Conservation (phyloP, 2,113 vertebrate genomes). For the Platysteira castanea region DNA sequence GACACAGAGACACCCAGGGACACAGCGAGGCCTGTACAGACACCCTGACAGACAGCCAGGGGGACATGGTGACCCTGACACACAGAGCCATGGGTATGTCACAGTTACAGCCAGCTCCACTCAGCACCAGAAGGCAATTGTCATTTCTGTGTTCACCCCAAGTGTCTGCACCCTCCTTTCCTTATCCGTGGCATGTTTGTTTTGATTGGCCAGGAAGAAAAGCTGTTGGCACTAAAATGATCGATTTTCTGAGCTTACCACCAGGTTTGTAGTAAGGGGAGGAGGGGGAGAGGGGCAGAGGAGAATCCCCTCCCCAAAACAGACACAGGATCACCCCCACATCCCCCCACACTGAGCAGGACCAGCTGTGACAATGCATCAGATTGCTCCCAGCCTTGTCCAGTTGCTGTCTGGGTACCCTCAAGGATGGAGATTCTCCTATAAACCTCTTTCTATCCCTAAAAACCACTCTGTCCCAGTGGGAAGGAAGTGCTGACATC, state of each 20-base stretch:
- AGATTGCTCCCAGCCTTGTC: background rate
- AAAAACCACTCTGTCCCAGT: background rate
- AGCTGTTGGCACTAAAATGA: background rate
- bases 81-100: no score
- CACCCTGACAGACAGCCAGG: no score
- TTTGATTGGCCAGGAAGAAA: conserved; percentile 64
- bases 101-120: background rate
- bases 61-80: background rate
- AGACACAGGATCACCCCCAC: background rate
- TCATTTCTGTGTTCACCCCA: background rate
- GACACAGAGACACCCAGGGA: no score
- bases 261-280: background rate
- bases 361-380: background rate
- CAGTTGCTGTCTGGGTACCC: rapidly evolving
- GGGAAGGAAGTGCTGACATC: background rate
- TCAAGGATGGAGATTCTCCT: background rate
- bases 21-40: no score
- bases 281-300: background rate
- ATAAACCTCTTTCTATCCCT: background rate
- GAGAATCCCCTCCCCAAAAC: background rate
- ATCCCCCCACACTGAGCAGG: background rate
- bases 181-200: background rate
- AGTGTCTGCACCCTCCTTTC: background rate
- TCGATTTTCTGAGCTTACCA: background rate
- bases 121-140: background rate